Percentiles rank a stretch among this genome's conserved stretches.
Conservation (phyloP, 2,888 invertebrate species). For the Noctua pronuba region DNA sequence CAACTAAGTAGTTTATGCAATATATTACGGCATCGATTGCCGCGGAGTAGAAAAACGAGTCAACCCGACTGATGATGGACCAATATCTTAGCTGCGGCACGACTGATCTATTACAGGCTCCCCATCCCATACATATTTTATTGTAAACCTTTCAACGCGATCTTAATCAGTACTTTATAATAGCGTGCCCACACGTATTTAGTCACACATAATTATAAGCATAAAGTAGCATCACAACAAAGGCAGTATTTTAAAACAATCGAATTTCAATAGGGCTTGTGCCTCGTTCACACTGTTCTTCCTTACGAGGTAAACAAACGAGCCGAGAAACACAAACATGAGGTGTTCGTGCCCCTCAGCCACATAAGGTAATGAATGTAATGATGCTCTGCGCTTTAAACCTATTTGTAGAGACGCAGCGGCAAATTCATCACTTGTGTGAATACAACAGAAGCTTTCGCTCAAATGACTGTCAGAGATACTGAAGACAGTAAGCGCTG, state of each 20-base stretch:
- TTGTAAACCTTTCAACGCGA: constrained; percentile 26
- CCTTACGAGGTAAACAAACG: constrained; percentile 62
- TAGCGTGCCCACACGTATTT: constrained; percentile 37
- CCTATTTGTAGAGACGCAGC: constrained; percentile 42
- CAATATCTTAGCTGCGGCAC: constrained; percentile 50
- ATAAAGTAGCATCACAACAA: constrained; percentile 34
- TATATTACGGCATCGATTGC: constrained; percentile 60
- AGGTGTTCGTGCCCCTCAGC: constrained; percentile 40
- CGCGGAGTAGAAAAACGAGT: constrained; percentile 51
- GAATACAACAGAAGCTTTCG: constrained; percentile 41
- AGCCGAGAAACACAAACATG: constrained; percentile 49
- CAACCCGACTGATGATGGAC: constrained; percentile 54
- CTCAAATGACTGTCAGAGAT: constrained; percentile 4
- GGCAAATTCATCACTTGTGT: constrained; percentile 45
- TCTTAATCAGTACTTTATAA: constrained; percentile 41
- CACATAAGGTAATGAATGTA: constrained; percentile 56
- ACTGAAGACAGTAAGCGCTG: neutral
- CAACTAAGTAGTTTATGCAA: constrained; percentile 61
- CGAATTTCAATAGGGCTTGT: constrained; percentile 43
- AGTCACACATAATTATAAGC: constrained; percentile 44
- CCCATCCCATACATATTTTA: constrained; percentile 33
- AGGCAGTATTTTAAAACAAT: constrained; percentile 49
- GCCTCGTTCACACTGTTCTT: constrained; percentile 49
- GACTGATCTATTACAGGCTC: constrained; percentile 38
- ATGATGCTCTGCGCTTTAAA: constrained; percentile 47